Base-by-base conservation (phyloP, 2,113 vertebrate genomes). In the Cyanoramphus novaezelandiae region DNA sequence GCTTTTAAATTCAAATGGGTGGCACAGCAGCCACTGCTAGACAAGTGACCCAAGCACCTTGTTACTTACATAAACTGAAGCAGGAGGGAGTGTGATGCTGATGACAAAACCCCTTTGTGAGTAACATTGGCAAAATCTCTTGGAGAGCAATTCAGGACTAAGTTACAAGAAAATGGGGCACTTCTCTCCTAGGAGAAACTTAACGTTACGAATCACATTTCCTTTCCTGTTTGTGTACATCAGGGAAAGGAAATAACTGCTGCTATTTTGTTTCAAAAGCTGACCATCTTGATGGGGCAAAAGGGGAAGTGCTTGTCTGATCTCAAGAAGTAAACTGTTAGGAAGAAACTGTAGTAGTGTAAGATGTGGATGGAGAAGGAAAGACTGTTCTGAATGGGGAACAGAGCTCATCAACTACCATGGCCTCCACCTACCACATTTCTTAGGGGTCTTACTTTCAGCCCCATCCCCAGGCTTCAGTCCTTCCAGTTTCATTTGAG, bases 1-100 rank as follows among this genome's bases (percentile, higher is more conserved):
- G 88, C 93, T 96, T 95, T 95, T 92, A 95, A 95, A 97, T 91
- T 86, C 65, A 64, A 86, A 72, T 88, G 86, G 74, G 74, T 72
- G 83, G 72, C 47, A 71, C 29, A 69, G 86, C 88, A 89, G 80
- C 65, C 69, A 65, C 57, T 19, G 17, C 44, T 10, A 63, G 65
- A 64, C 52, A 86, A 88, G 77, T 82, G 88, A 95, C 91, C 65
- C 37, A 89, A 79, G 75, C 74, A 87, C n/a, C 83, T 84, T 41
- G 49, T 59, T 85, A 62, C 67, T 91, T 90, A 90, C 62, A 92
- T 94, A 95, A 96, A 94, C 44, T 59, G 68, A 76, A 94, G 68
- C 69, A 79, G 79, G 44, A 92, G 74, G 63, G 70, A 89, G 52
- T 72, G 67, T 79, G 63, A 95, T 79, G 88, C 77, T 85, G 81